Evolutionary conservation across 2,797 vertebrate genomes (phyloP).

Genomic region (Tenualosa ilisha): DNA sequence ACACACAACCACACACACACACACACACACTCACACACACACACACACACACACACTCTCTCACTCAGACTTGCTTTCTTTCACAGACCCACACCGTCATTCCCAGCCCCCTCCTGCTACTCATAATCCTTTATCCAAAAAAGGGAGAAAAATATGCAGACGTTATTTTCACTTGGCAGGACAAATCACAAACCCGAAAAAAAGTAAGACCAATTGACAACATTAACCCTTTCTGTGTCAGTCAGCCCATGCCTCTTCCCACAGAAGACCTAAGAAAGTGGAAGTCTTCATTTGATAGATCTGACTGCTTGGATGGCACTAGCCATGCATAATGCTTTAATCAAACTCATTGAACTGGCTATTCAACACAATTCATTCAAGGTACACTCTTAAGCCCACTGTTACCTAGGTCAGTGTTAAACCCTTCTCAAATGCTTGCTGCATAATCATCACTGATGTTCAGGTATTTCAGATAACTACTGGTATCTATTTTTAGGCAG

Average conservation of each 20-base stretch:
- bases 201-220: slow-evolving; percentile 30
- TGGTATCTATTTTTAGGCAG: slow-evolving; percentile 1
- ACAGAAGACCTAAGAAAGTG: background rate
- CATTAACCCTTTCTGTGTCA: slow-evolving; percentile 57
- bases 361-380: background rate
- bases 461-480: background rate
- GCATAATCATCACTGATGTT: background rate
- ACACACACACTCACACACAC: background rate
- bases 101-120: slow-evolving; percentile 30
- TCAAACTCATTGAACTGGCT: background rate
- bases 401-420: background rate
- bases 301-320: background rate
- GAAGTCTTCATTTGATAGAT: background rate
- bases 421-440: background rate
- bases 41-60: background rate
- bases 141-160: slow-evolving; percentile 68
- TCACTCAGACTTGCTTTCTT: background rate
- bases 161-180: slow-evolving; percentile 69
- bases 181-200: slow-evolving; percentile 53
- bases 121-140: slow-evolving; percentile 70
- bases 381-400: background rate
- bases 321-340: background rate
- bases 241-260: background rate
- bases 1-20: background rate
- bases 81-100: background rate